phyloP scores from a whole-genome alignment of 2,797 vertebrate species.

The Luscinia luscinia region DNA sequence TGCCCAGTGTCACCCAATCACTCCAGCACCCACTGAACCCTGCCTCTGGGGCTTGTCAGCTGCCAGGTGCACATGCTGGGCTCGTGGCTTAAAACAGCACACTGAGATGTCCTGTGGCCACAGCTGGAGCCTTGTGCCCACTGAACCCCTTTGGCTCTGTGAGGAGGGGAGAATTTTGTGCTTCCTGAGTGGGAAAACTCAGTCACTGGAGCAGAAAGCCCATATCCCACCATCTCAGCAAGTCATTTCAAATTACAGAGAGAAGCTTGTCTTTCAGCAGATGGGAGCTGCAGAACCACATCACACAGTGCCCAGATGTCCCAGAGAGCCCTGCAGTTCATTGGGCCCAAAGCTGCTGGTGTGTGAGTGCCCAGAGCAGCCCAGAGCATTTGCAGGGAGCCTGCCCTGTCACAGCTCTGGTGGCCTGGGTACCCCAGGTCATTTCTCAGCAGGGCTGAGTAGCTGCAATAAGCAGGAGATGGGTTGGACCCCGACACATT shows the following conservation, averaged over 20 bases:
- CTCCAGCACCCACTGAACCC: neutral
- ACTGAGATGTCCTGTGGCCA: neutral
- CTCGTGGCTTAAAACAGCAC: neutral
- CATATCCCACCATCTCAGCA: neutral
- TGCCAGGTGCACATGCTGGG: neutral
- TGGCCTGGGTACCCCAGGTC: neutral
- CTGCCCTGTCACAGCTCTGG: neutral
- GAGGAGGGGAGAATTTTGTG: neutral
- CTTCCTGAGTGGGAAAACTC: neutral
- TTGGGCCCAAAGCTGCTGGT: rapidly evolving
- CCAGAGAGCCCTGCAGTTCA: neutral
- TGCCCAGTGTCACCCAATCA: neutral
- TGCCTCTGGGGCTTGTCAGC: neutral
- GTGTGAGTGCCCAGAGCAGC: neutral
- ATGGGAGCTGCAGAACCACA: neutral
- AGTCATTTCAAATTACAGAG: neutral
- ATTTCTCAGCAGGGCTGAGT: neutral
- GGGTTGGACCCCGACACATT: neutral
- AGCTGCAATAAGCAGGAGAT: neutral
- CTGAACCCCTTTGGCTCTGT: neutral
- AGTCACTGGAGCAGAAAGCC: neutral
- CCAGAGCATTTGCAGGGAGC: neutral
- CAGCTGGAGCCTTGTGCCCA: neutral
- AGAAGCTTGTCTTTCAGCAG: neutral
- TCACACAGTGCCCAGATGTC: neutral